These are phyloP conservation scores for Drosophila jambulina DNA, from an alignment of 1,140 invertebrate genomes.

Conservation along the genomic window DNA sequence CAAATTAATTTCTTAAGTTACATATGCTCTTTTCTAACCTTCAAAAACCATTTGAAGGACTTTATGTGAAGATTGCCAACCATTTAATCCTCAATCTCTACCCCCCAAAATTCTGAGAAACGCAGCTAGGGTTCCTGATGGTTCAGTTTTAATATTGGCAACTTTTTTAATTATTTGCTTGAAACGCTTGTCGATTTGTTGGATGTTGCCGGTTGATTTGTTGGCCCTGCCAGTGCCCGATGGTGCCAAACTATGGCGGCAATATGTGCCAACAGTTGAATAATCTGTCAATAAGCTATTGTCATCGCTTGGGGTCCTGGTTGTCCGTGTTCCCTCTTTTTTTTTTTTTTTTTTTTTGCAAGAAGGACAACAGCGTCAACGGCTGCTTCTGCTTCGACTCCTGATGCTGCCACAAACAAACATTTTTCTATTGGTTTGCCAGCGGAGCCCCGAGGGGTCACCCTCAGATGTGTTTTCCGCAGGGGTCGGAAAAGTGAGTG, in stretches of 20 bases:
- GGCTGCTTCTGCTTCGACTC: constrained; percentile 15
- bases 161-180: constrained; percentile 84
- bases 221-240: constrained; percentile 38
- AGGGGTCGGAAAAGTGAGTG: constrained; percentile 15
- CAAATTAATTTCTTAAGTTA: not conserved
- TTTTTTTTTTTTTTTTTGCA: constrained; percentile 1
- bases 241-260: constrained; percentile 77
- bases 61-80: not conserved
- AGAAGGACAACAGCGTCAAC: constrained; percentile 23
- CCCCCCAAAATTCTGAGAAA: not conserved
- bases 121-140: constrained; percentile 18
- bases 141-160: constrained; percentile 78
- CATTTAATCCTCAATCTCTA: not conserved
- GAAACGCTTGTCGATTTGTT: constrained; percentile 76
- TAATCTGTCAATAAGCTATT: constrained; percentile 83
- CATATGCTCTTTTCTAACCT: not conserved
- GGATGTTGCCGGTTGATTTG: constrained; percentile 67
- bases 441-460: constrained; percentile 38
- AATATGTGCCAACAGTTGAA: constrained; percentile 83
- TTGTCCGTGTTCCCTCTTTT: not conserved
- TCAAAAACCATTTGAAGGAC: constrained; percentile 1
- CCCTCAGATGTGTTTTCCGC: constrained; percentile 28
- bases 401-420: constrained; percentile 69
- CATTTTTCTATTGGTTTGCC: constrained; percentile 77
- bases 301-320: constrained; percentile 65